Base-by-base conservation (phyloP, 2,113 vertebrate species). In the Siniperca knerii region DNA sequence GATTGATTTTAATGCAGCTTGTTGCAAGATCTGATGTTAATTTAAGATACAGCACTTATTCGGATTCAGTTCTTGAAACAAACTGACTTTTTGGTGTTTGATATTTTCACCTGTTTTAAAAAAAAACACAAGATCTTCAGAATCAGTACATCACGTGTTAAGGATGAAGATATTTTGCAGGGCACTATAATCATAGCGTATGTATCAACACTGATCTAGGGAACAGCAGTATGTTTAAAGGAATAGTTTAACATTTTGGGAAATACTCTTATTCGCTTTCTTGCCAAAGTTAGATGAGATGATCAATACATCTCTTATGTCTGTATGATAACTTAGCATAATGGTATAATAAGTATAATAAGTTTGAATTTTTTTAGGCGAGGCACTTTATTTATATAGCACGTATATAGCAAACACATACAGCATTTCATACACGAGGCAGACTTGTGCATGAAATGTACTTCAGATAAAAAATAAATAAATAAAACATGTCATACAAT, bases 51-150 rank as follows among this genome's bases (percentile, higher is more conserved):
- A 54, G 7, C 20, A 20, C 48, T 18, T 18, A 2, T 18, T 52
- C 16, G 1, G 6, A 54, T 6, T 21, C 52, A 54, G 52, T 54
- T 21, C 52, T 54, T 21, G 8, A 46, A 11, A 10, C 23, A 9
- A 65, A 15, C 7, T n/a, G 15, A 62, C 16, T 58, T 61, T 35
- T 40, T 33, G 58, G 29, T 25, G 55, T 58, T 58, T 48, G 1
- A 29, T 29, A 66, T 58, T 79, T 79, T 60, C 64, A 60, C 33
- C 57, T 76, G 62, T 37, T 71, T 79, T 20, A 52, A 18, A 69
- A 65, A 52, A 52, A 9, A 48, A 37, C n/a, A 23, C 25, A 66
- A 67, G 50, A 70, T 75, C 57, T 25, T 69, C 21, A 44, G 35
- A 74, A 44, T 77, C 37, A 52, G 9, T 10, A 23, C 33, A 61